These are phyloP conservation scores for Amia ocellicauda DNA, from an alignment of 2,113 vertebrate genomes.

Conservation along the genomic window DNA sequence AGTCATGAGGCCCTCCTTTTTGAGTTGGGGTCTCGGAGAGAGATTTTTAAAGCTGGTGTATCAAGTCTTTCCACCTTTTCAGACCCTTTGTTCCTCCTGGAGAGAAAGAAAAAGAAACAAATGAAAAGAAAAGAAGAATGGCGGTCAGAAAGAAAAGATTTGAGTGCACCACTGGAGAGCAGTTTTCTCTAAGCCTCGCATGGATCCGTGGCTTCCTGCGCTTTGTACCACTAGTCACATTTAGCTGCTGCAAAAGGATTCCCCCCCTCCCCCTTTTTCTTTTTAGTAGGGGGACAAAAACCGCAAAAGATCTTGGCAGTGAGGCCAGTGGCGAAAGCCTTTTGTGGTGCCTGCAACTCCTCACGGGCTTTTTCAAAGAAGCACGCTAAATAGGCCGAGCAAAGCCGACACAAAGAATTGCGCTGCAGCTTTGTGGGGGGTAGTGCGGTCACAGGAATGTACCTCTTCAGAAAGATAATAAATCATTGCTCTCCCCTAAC, in stretches of 20 bases:
- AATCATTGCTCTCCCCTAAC: background rate
- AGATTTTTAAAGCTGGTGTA: too few species aligned
- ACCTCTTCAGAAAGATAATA: slow-evolving; percentile 18
- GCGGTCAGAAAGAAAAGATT: background rate
- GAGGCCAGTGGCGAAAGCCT: slow-evolving; percentile 17
- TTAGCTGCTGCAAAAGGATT: slow-evolving; percentile 13
- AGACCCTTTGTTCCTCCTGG: background rate
- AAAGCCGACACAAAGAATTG: slow-evolving; percentile 18
- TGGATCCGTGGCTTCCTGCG: slow-evolving; percentile 13
- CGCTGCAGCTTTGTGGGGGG: slow-evolving; percentile 14
- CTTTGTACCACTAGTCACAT: slow-evolving; percentile 14
- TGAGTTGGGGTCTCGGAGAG: too few species aligned
- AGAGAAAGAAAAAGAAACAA: background rate
- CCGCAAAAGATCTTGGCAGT: slow-evolving; percentile 5
- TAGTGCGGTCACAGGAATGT: slow-evolving; percentile 33
- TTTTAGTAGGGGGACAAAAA: slow-evolving; percentile 15
- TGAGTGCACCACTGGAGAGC: background rate
- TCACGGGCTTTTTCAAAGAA: slow-evolving; percentile 27
- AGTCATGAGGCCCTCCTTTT: background rate
- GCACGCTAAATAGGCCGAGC: slow-evolving; percentile 21
- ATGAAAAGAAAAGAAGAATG: background rate
- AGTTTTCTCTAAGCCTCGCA: background rate
- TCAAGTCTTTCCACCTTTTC: too few species aligned
- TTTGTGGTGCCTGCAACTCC: slow-evolving; percentile 22
- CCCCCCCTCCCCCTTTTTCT: too few species aligned